Evolutionary conservation across 2,113 vertebrate species (phyloP), one percentile per base, ranked within the genome.

Genomic region (Cyanistes caeruleus): DNA sequence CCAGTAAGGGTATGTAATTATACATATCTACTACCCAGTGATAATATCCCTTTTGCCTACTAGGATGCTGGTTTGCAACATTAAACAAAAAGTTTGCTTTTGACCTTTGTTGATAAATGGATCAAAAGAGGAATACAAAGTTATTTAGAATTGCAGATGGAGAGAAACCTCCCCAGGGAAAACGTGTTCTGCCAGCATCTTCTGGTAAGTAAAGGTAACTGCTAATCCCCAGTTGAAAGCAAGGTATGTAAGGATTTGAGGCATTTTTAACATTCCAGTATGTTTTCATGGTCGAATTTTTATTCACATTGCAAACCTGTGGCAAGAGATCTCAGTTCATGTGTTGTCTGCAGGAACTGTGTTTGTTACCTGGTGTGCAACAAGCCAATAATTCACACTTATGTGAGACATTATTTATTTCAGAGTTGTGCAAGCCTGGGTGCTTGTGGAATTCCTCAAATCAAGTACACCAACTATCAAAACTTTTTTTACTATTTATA

Each of bases 161-260:
- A 80, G 51, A 89, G 39, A 95, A 95, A 93, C 15, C 9, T 97
- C 93, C 80, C 60, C 73, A 87, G 91, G 95, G 89, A 93, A 93
- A 84, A 90, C 43, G 35, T 95, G 94, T 95, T 96, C 89, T 97
- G 91, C 96, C 96, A 96, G 72, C 92, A 77, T 89, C 55, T 92
- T 64, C 68, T 93, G 83, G 63, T 83, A 96, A 95, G 86, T 73
- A 48, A 90, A 86, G 51, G 68, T 97, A 90, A 59, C 76, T 92
- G 79, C 11, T 92, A 96, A 95, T 97, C 89, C 80, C 75, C 39
- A 20, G 79, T 81, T 90, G n/a, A 65, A 86, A 59, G 59, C 9
- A 72, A 81, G 39, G 90, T 90, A 70, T 75, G 39, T 63, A 89
- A 95, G 55, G 22, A 78, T 77, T 56, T 81, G 48, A 89, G 48